These are phyloP conservation scores for Danio kyathit DNA, from an alignment of 2,797 vertebrate species.

Conservation along the genomic window DNA sequence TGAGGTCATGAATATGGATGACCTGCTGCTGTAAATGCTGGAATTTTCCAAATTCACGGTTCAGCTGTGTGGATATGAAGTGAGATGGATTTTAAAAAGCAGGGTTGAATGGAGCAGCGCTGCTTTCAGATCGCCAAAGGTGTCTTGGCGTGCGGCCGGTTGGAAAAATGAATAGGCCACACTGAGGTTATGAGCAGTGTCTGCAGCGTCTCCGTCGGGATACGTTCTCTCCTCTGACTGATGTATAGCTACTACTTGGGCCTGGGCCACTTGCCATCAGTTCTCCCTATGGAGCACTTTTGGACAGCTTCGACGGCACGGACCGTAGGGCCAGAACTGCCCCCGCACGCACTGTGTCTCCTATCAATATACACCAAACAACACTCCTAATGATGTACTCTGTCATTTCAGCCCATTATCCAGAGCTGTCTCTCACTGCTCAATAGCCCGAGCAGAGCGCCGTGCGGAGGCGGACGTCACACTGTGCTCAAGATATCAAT, in stretches of 20 bases:
- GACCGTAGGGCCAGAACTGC: conserved; percentile 19
- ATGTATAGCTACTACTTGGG: conserved; percentile 44
- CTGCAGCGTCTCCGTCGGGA: conserved; percentile 27
- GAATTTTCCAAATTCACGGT: conserved; percentile 40
- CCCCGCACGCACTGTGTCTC: conserved; percentile 38
- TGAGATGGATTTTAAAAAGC: conserved; percentile 18
- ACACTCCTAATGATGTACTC: conserved; percentile 50
- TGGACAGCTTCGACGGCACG: conserved; percentile 34
- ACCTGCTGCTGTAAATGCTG: conserved; percentile 38
- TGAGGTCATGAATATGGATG: conserved; percentile 58
- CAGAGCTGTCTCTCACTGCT: conserved; percentile 48
- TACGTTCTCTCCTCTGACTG: conserved; percentile 25
- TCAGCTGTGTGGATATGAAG: conserved; percentile 24
- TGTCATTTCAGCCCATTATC: conserved; percentile 52
- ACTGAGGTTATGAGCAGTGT: conserved; percentile 33
- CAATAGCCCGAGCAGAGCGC: conserved; percentile 34
- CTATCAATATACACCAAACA: conserved; percentile 52
- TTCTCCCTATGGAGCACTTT: conserved; percentile 34
- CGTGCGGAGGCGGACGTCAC: conserved; percentile 42
- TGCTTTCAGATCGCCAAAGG: conserved; percentile 11
- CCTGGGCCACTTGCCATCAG: conserved; percentile 44
- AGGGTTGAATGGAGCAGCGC: neutral
- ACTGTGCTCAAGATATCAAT: conserved; percentile 46
- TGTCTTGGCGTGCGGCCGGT: conserved; percentile 27
- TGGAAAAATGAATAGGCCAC: conserved; percentile 45